A percentile compares a stretch with the other conserved stretches of the same genome.
Conservation (phyloP, 2,113 vertebrate species). For the Hystrix cristata region DNA sequence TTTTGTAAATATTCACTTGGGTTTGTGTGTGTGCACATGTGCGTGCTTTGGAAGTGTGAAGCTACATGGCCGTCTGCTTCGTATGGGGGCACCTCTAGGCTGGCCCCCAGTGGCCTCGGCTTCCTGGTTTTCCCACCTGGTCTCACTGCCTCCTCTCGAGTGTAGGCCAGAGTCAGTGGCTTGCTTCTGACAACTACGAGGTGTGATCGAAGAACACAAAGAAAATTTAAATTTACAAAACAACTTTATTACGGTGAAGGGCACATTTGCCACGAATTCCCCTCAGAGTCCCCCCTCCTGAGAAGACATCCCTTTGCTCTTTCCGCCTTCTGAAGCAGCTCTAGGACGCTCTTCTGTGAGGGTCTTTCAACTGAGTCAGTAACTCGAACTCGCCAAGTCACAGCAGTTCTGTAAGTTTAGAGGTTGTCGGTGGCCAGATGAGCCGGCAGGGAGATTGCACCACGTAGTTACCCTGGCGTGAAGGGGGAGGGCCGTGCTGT, state of each 20-base stretch:
- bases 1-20: not conserved
- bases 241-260: not conserved
- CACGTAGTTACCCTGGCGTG: not conserved
- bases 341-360: not conserved
- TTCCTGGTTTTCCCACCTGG: not conserved
- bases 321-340: not conserved
- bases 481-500: not conserved
- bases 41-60: not conserved
- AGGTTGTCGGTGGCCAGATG: not conserved
- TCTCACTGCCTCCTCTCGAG: not conserved
- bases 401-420: not conserved
- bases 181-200: not conserved
- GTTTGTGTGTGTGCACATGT: not conserved
- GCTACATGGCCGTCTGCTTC: not conserved
- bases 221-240: not conserved
- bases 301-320: not conserved
- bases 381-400: slow-evolving; percentile 18
- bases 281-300: not conserved
- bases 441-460: not conserved
- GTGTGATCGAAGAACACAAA: not conserved
- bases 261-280: not conserved
- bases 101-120: not conserved
- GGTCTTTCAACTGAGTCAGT: not conserved
- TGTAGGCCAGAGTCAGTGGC: not conserved
- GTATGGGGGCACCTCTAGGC: not conserved